These are phyloP conservation scores for Bombylius major DNA, from an alignment of 2,888 invertebrate genomes.

Conservation along the genomic window DNA sequence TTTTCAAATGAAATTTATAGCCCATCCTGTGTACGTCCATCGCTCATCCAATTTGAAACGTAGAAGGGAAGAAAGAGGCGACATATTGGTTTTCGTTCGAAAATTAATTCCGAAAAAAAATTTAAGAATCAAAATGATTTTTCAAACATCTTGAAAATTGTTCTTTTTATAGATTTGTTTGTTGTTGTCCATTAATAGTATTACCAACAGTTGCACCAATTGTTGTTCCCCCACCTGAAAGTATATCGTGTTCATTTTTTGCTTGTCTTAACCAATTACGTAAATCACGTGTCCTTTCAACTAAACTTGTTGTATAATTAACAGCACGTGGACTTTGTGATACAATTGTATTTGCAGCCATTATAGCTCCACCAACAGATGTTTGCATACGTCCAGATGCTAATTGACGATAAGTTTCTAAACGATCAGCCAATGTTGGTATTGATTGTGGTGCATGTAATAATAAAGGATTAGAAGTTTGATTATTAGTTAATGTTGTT, in stretches of 20 bases:
- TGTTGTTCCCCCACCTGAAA: constrained; percentile 2
- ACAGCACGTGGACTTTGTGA: constrained; percentile 36
- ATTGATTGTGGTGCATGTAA: constrained; percentile 30
- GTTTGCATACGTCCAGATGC: constrained; percentile 38
- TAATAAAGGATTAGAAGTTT: constrained; percentile 13
- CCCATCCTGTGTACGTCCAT: no score
- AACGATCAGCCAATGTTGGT: constrained; percentile 40
- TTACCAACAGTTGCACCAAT: background rate
- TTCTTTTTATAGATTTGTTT: background rate
- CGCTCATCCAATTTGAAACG: no score
- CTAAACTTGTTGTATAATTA: constrained; percentile 47
- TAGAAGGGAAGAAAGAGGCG: no score
- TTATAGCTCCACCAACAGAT: constrained; percentile 31
- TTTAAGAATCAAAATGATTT: no score
- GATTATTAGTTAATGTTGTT: background rate
- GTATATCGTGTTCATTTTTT: constrained; percentile 34
- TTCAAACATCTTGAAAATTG: no score
- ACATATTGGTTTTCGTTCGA: no score
- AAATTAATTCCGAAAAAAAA: no score
- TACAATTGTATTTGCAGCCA: constrained; percentile 37
- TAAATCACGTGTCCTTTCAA: constrained; percentile 51
- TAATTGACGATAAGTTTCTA: constrained; percentile 44
- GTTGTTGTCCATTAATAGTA: background rate
- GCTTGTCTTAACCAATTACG: constrained; percentile 53
- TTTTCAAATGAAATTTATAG: no score